phyloP scores from a whole-genome alignment of 2,797 vertebrate genomes.

The Macroramphosus scolopax region DNA sequence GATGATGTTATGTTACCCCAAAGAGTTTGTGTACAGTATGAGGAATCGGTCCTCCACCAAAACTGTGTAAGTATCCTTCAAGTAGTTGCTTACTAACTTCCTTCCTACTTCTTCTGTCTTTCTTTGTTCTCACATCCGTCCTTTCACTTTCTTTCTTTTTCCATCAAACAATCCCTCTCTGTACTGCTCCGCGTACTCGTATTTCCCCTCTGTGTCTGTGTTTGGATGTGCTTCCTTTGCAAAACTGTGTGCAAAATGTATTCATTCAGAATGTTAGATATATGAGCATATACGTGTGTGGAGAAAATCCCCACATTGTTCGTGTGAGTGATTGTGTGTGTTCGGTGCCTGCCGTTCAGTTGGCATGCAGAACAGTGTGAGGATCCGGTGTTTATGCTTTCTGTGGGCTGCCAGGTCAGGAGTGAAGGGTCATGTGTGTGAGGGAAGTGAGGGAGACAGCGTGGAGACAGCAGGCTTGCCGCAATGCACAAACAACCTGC shows the following conservation, averaged over 20 bases:
- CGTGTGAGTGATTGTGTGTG: slow-evolving; percentile 12
- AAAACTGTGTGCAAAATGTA: not conserved
- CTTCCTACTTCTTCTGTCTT: slow-evolving; percentile 21
- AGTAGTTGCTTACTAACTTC: slow-evolving; percentile 38
- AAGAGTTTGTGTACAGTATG: slow-evolving; percentile 85
- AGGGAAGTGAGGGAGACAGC: slow-evolving; percentile 64
- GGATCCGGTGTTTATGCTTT: slow-evolving; percentile 66
- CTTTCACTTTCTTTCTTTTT: not conserved
- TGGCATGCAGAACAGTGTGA: slow-evolving; percentile 47
- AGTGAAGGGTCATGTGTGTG: slow-evolving; percentile 53
- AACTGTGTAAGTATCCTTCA: slow-evolving; percentile 81
- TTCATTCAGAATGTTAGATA: not conserved
- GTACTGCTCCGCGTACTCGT: too few relatives aligned
- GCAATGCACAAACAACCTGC: slow-evolving; percentile 58
- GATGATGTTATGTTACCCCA: slow-evolving; percentile 94
- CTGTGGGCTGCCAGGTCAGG: slow-evolving; percentile 46
- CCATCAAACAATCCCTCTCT: slow-evolving; percentile 10
- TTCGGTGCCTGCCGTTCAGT: slow-evolving; percentile 27
- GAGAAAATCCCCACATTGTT: too few relatives aligned
- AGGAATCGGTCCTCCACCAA: slow-evolving; percentile 77
- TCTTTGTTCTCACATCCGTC: slow-evolving; percentile 8
- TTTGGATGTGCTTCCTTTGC: too few relatives aligned
- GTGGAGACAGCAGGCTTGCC: slow-evolving; percentile 64
- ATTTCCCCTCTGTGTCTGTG: too few relatives aligned
- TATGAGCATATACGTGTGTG: not conserved